These are phyloP conservation scores for Galago senegalensis DNA, from an alignment of 2,797 vertebrate species.

Conservation along the genomic window DNA sequence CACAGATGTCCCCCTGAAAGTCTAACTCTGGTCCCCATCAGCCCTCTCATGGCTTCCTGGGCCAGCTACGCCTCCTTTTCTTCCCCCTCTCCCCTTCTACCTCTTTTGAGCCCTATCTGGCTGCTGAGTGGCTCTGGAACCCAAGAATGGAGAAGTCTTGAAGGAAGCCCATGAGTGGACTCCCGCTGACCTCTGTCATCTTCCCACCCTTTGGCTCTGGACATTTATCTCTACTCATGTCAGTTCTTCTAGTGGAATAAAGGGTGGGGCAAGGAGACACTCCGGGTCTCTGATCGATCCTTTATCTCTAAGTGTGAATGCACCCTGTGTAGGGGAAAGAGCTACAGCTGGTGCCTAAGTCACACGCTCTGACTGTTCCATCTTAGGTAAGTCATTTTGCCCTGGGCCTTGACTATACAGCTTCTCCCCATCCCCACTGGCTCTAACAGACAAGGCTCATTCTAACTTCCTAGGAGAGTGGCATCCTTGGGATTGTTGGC, in stretches of 20 bases:
- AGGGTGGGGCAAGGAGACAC: background rate
- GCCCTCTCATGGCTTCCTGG: background rate
- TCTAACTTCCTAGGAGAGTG: fast-evolving
- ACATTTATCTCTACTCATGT: background rate
- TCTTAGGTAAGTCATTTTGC: background rate
- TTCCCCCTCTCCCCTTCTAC: background rate
- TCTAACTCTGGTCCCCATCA: background rate
- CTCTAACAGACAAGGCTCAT: background rate
- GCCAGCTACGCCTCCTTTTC: background rate
- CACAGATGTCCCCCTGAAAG: background rate
- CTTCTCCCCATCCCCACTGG: background rate
- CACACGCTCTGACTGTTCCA: background rate
- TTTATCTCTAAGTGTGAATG: background rate
- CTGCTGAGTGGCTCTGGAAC: background rate
- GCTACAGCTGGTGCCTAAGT: background rate
- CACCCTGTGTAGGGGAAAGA: background rate
- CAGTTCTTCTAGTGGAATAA: background rate
- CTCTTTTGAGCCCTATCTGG: background rate
- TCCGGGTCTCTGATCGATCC: background rate
- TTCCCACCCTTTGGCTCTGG: background rate
- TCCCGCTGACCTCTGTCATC: background rate
- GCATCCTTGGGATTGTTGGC: background rate
- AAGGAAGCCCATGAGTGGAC: background rate
- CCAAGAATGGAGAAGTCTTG: background rate
- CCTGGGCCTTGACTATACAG: background rate